Percentiles rank a stretch among this genome's conserved stretches.
These are phyloP conservation scores for Sylvia borin DNA, from an alignment of 2,797 vertebrate genomes.

Conservation along the genomic window DNA sequence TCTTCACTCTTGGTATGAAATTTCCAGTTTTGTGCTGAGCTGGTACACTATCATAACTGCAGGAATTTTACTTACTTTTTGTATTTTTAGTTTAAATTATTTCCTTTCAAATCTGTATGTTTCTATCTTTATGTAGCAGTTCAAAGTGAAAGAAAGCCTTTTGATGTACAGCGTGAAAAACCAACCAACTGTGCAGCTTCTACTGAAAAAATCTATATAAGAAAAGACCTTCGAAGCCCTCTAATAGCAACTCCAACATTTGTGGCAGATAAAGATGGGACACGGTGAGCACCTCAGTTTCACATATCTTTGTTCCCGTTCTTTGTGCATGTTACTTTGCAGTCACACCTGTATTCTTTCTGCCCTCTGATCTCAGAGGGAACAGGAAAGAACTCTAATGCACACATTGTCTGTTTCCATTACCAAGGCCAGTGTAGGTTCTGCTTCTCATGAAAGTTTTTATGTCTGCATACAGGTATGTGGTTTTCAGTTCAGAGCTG, in stretches of 20 bases:
- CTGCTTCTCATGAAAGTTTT: neutral
- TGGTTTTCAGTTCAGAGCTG: neutral
- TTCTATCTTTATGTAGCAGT: slow-evolving; percentile 83
- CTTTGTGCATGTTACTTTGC: neutral
- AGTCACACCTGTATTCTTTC: neutral
- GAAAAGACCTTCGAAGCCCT: slow-evolving; percentile 94
- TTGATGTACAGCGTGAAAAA: slow-evolving; percentile 94
- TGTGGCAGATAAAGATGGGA: slow-evolving; percentile 91
- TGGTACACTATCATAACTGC: neutral
- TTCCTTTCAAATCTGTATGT: slow-evolving; percentile 36
- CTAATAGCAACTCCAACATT: slow-evolving; percentile 97
- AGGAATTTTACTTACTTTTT: neutral
- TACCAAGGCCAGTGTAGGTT: neutral
- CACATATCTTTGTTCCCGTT: rapidly evolving
- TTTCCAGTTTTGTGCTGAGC: neutral
- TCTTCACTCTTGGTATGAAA: neutral
- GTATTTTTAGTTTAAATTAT: neutral
- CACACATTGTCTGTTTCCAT: neutral
- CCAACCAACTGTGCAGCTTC: slow-evolving; percentile 96
- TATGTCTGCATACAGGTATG: neutral
- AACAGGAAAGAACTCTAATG: neutral
- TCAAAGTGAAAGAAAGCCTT: slow-evolving; percentile 96
- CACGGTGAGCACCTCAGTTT: slow-evolving; percentile 81
- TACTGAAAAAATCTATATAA: slow-evolving; percentile 98
- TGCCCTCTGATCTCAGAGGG: neutral